Conservation (phyloP, 2,797 vertebrate species). For the Sebastes diaconus region DNA sequence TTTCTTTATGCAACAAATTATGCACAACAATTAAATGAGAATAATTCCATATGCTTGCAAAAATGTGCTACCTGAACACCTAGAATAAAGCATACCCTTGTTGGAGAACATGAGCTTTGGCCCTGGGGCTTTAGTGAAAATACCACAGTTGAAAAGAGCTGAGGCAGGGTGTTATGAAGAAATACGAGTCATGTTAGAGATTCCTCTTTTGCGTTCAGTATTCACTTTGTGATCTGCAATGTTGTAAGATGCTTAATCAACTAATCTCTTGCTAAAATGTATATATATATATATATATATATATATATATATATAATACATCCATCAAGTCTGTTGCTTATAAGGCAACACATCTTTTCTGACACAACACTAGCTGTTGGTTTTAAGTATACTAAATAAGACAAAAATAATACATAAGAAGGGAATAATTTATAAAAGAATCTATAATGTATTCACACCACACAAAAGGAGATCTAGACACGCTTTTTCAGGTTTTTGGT, state of each 20-base stretch:
- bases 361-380: background rate
- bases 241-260: background rate
- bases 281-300: background rate
- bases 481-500: background rate
- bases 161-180: background rate
- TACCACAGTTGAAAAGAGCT: background rate
- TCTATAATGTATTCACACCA: background rate
- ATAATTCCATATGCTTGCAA: background rate
- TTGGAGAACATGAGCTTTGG: background rate
- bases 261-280: background rate
- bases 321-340: background rate
- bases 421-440: background rate
- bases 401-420: background rate
- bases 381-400: background rate
- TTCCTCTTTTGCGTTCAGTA: background rate
- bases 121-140: background rate
- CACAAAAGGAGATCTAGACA: background rate
- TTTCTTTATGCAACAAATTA: background rate
- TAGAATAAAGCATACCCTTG: too few species aligned
- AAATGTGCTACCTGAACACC: background rate
- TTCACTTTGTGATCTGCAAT: background rate
- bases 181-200: background rate
- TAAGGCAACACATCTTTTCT: background rate
- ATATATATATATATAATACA: background rate
- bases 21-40: background rate